phyloP scores from a whole-genome alignment of 2,797 vertebrate species.

The Syncerus caffer region DNA sequence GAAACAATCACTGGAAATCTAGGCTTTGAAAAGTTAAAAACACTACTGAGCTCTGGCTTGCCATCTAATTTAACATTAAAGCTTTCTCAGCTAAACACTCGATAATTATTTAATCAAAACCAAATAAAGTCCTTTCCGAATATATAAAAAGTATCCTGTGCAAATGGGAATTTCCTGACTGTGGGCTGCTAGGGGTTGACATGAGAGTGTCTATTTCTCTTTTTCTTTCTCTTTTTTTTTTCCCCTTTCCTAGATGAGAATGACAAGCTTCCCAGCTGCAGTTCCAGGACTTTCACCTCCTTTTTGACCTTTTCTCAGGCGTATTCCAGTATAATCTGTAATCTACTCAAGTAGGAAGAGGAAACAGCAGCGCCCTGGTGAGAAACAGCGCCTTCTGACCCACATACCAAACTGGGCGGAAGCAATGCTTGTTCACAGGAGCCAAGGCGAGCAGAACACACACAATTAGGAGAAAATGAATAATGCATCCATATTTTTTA shows the following conservation, averaged over 20 bases:
- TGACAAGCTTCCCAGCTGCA: constrained; percentile 82
- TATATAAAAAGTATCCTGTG: constrained; percentile 56
- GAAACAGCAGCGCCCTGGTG: constrained; percentile 85
- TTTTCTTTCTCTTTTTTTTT: constrained; percentile 18
- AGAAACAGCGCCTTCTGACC: constrained; percentile 85
- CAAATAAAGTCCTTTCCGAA: constrained; percentile 71
- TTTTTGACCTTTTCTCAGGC: constrained; percentile 85
- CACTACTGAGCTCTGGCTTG: constrained; percentile 49
- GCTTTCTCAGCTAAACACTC: constrained; percentile 68
- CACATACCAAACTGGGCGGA: constrained; percentile 72
- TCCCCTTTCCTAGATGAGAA: constrained; percentile 77
- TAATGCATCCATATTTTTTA: background rate
- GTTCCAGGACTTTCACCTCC: constrained; percentile 81
- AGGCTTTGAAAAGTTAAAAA: constrained; percentile 52
- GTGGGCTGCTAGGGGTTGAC: constrained; percentile 53
- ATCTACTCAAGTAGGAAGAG: constrained; percentile 85
- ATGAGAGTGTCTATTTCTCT: constrained; percentile 31
- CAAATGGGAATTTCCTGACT: constrained; percentile 62
- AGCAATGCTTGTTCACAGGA: constrained; percentile 78
- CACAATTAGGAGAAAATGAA: constrained; percentile 70
- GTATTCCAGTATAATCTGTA: constrained; percentile 84
- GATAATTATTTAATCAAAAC: constrained; percentile 64
- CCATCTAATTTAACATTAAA: constrained; percentile 65
- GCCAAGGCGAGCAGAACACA: constrained; percentile 66
- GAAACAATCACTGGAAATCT: constrained; percentile 60